Evolutionary conservation across 2,888 invertebrate genomes (phyloP).

Genomic region (Callosobruchus maculatus): DNA sequence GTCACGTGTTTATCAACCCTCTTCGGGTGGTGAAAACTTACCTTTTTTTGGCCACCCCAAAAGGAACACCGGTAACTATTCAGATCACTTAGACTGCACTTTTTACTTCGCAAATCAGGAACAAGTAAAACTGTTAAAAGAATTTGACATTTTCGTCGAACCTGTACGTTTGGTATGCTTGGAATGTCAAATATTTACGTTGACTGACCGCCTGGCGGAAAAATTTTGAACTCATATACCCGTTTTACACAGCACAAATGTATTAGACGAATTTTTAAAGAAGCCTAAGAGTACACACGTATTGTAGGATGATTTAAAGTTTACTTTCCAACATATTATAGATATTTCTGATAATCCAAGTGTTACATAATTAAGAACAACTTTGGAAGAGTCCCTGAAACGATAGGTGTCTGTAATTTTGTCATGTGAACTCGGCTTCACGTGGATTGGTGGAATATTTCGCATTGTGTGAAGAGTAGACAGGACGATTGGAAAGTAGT

Average conservation of each 20-base stretch:
- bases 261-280: background rate
- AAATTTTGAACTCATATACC: constrained; percentile 48
- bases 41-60: background rate
- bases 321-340: background rate
- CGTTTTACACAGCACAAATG: background rate
- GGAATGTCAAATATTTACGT: constrained; percentile 68
- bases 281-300: too few relatives aligned
- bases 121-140: constrained; percentile 49
- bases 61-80: background rate
- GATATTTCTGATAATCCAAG: background rate
- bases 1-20: background rate
- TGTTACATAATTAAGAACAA: background rate
- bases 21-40: background rate
- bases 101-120: constrained; percentile 36
- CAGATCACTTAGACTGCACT: constrained; percentile 2
- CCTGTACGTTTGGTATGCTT: constrained; percentile 63
- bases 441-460: constrained; percentile 30
- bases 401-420: constrained; percentile 1
- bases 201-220: constrained; percentile 60
- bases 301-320: background rate
- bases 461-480: constrained; percentile 17
- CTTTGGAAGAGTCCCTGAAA: background rate
- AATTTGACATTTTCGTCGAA: constrained; percentile 72
- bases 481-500: constrained; percentile 29
- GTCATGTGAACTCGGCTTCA: constrained; percentile 24